These are phyloP conservation scores for Hermetia illucens DNA, from an alignment of 1,140 invertebrate genomes.

Conservation along the genomic window DNA sequence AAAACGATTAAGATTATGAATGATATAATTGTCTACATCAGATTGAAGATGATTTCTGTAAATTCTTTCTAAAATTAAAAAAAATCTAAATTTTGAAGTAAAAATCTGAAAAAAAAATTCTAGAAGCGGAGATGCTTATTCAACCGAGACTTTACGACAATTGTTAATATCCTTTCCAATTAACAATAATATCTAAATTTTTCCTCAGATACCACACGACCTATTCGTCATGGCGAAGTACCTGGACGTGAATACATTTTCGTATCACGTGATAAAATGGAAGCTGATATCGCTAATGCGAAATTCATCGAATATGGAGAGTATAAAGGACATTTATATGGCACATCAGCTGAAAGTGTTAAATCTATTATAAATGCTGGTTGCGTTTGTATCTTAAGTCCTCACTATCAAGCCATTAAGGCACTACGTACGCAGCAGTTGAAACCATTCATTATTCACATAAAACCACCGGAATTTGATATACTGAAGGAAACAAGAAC, in stretches of 20 bases:
- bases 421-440: conserved; percentile 78
- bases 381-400: conserved; percentile 81
- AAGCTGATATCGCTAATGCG: conserved; percentile 74
- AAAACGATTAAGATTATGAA: too few species aligned
- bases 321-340: conserved; percentile 94
- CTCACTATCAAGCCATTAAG: conserved; percentile 90
- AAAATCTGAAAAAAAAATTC: too few species aligned
- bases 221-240: conserved; percentile 67
- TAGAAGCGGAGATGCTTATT: too few species aligned
- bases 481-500: conserved; percentile 70
- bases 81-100: too few species aligned
- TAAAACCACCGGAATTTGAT: conserved; percentile 80
- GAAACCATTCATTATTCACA: conserved; percentile 90
- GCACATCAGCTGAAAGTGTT: conserved; percentile 82
- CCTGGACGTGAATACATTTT: conserved; percentile 94
- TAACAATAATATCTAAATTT: conserved; percentile 10
- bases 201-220: conserved; percentile 82
- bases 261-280: conserved; percentile 76
- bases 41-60: too few species aligned
- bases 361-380: conserved; percentile 71
- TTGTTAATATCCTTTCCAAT: not conserved
- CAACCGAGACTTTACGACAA: too few species aligned
- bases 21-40: too few species aligned
- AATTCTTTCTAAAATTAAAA: too few species aligned
- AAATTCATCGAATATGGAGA: conserved; percentile 95